phyloP scores from a whole-genome alignment of 2,888 invertebrate species.

The Holacanthella duospinosa region DNA sequence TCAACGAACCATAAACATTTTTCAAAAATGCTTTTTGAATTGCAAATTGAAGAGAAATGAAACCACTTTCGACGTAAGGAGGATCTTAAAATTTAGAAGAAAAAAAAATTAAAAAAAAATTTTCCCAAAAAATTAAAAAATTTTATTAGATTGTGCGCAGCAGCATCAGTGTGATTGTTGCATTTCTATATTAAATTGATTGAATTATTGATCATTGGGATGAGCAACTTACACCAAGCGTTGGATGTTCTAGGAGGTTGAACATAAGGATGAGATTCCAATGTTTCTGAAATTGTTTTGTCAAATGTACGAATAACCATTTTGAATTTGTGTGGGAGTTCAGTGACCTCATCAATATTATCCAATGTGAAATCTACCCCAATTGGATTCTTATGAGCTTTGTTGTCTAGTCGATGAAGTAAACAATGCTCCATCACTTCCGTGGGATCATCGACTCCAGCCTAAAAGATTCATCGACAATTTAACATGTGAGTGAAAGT shows the following conservation, averaged over 20 bases:
- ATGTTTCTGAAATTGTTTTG: constrained; percentile 16
- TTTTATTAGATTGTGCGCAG: too few species aligned
- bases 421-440: constrained; percentile 22
- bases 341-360: background rate
- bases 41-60: constrained; percentile 28
- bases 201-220: constrained; percentile 10
- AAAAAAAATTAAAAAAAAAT: too few species aligned
- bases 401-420: constrained; percentile 15
- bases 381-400: constrained; percentile 17
- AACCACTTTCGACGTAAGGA: constrained; percentile 27
- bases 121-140: too few species aligned
- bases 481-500: background rate
- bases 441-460: constrained; percentile 7
- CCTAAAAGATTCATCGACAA: background rate
- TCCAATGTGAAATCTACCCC: constrained; percentile 21
- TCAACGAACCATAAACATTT: constrained; percentile 9
- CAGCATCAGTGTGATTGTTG: too few species aligned
- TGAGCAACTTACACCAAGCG: constrained; percentile 4
- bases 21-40: constrained; percentile 21
- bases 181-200: too few species aligned
- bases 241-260: constrained; percentile 9
- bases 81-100: too few species aligned
- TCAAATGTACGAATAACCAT: constrained; percentile 20
- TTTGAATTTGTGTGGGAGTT: constrained; percentile 14
- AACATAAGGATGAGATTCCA: constrained; percentile 19